Conservation (phyloP, 2,797 vertebrate species). For the Brachyalestes nurse region DNA sequence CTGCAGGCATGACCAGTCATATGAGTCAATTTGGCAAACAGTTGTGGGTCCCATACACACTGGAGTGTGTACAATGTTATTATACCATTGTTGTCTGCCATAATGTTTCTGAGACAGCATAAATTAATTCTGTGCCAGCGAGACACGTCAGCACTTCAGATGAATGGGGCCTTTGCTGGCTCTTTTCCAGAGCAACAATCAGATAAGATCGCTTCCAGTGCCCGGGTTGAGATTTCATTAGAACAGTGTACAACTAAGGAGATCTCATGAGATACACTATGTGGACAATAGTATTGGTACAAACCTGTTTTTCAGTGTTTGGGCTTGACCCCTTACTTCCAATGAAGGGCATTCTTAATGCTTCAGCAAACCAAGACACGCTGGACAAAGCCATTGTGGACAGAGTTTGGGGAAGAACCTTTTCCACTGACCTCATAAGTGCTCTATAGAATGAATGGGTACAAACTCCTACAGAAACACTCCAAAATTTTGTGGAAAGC, state of each 20-base stretch:
- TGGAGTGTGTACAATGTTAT: not conserved
- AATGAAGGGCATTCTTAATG: too few relatives aligned
- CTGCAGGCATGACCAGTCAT: conserved; percentile 2
- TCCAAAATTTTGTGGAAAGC: too few relatives aligned
- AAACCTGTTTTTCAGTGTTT: too few relatives aligned
- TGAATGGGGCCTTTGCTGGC: not conserved
- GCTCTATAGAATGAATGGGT: too few relatives aligned
- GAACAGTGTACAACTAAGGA: too few relatives aligned
- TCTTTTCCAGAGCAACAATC: not conserved
- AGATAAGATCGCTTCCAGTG: not conserved
- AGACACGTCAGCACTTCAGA: not conserved
- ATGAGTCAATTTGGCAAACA: not conserved
- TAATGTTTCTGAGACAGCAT: not conserved
- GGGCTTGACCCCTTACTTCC: too few relatives aligned
- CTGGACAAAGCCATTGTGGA: too few relatives aligned
- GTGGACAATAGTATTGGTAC: too few relatives aligned
- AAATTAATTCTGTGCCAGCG: not conserved
- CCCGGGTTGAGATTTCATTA: not conserved
- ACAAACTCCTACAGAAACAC: too few relatives aligned
- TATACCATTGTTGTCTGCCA: not conserved
- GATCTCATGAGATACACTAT: not conserved
- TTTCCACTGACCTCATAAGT: too few relatives aligned
- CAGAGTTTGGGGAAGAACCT: too few relatives aligned
- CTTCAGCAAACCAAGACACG: too few relatives aligned
- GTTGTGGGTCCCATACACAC: not conserved